Evolutionary conservation across 2,113 vertebrate genomes (phyloP).

Genomic region (Platichthys stellatus): DNA sequence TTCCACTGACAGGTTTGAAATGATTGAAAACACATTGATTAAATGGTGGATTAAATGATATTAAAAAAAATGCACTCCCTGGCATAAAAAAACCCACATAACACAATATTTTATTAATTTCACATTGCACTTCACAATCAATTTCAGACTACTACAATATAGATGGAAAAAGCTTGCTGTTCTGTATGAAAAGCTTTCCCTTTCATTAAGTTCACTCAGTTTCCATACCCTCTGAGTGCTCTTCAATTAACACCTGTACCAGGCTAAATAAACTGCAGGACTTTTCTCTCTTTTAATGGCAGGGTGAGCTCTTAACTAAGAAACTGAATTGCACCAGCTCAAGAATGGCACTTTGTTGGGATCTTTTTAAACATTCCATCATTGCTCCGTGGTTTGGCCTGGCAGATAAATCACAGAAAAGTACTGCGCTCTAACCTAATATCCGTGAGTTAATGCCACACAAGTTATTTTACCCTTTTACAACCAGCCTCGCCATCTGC

Average conservation of each 20-base stretch:
- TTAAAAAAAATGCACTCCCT: constrained; percentile 28
- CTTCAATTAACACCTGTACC: constrained; percentile 33
- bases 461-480: constrained; percentile 32
- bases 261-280: constrained; percentile 34
- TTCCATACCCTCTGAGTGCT: constrained; percentile 30
- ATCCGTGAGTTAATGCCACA: constrained; percentile 45
- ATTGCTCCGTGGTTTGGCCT: constrained; percentile 37
- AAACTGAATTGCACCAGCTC: constrained; percentile 36
- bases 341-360: constrained; percentile 44
- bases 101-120: constrained; percentile 64
- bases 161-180: constrained; percentile 31
- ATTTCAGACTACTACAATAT: constrained; percentile 58
- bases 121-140: constrained; percentile 64
- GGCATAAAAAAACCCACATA: constrained; percentile 38
- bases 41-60: constrained; percentile 40
- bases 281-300: constrained; percentile 45
- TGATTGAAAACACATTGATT: constrained; percentile 25
- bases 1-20: constrained; percentile 38
- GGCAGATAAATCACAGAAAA: constrained; percentile 54
- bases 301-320: constrained; percentile 37
- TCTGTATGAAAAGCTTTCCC: background rate
- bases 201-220: constrained; percentile 31
- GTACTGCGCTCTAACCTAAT: constrained; percentile 35
- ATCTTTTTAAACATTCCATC: constrained; percentile 58
- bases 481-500: constrained; percentile 34